Conservation (phyloP, 2,113 vertebrate species). For the Carassius auratus region DNA sequence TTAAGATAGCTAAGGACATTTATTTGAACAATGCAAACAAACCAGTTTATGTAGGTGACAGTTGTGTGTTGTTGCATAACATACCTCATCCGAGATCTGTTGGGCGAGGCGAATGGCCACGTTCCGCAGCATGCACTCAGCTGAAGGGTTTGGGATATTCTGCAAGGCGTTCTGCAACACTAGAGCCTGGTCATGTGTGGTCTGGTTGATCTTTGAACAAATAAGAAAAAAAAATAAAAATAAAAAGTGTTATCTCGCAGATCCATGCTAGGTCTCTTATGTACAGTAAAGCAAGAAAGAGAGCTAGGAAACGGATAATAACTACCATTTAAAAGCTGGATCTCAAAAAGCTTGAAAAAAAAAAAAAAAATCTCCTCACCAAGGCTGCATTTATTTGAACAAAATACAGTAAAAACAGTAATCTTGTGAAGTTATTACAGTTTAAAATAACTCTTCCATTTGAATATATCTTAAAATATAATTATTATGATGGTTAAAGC, state of each 20-base stretch:
- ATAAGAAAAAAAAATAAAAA: too few species aligned
- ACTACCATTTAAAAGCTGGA: neutral
- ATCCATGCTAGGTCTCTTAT: neutral
- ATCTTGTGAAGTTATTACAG: neutral
- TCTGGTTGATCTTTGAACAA: conserved; percentile 87
- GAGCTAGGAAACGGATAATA: neutral
- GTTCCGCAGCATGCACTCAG: conserved; percentile 98
- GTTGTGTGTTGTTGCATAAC: neutral
- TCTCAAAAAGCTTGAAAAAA: too few species aligned
- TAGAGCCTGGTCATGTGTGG: conserved; percentile 96
- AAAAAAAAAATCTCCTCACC: neutral
- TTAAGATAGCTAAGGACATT: neutral
- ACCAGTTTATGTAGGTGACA: neutral
- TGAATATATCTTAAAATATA: neutral
- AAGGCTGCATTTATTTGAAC: neutral
- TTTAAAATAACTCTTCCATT: neutral
- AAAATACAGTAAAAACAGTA: neutral
- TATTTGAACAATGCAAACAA: neutral
- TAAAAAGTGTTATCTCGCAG: neutral
- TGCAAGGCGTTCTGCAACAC: conserved; percentile 97
- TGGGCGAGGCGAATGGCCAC: conserved; percentile 98
- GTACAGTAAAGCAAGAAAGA: neutral
- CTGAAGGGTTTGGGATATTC: conserved; percentile 98
- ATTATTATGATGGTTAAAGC: neutral
- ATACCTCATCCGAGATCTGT: conserved; percentile 98